Percentiles rank a stretch among this genome's conserved stretches.
Conservation (phyloP, 1,140 invertebrate genomes). For the Brachionus plicatilis region DNA sequence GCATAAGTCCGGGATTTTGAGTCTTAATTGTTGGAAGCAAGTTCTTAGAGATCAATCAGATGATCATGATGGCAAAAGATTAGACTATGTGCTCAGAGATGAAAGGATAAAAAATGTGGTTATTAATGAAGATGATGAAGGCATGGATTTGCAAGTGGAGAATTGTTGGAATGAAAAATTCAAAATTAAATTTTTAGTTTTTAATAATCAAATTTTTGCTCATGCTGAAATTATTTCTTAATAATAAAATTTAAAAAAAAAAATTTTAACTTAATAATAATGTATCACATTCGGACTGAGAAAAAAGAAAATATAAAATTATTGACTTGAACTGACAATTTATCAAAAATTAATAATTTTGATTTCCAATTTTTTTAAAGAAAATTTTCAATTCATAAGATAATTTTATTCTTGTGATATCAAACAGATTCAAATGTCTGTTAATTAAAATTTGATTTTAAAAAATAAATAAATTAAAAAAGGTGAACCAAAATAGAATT, state of each 20-base stretch:
- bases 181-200: neutral
- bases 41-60: neutral
- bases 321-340: no score
- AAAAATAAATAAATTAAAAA: no score
- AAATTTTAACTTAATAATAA: no score
- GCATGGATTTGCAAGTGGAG: neutral
- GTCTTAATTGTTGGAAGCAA: neutral
- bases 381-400: no score
- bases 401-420: no score
- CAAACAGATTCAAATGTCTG: no score
- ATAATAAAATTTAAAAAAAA: neutral
- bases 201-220: neutral
- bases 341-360: no score
- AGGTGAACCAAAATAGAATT: no score
- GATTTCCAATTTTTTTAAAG: no score
- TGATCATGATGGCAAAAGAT: neutral
- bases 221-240: neutral
- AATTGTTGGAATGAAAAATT: conserved; percentile 7
- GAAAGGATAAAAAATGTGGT: neutral
- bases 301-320: no score
- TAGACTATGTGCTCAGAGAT: neutral
- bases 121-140: neutral
- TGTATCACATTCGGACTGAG: no score
- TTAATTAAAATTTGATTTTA: no score
- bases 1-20: neutral